phyloP scores from a whole-genome alignment of 2,113 vertebrate species.

The Sander lucioperca region DNA sequence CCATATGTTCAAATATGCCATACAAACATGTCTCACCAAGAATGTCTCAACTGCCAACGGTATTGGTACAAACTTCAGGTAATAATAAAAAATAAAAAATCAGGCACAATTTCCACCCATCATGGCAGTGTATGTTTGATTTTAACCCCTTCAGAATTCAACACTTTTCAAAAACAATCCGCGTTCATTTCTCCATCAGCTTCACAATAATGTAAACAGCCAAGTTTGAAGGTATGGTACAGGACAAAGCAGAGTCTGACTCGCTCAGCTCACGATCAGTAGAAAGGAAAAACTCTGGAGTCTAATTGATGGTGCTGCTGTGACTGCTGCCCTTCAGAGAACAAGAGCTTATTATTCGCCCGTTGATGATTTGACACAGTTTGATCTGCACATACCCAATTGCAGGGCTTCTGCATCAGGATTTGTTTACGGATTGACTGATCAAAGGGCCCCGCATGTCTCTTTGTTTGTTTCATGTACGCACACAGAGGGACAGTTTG shows the following conservation, averaged over 20 bases:
- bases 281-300: slow-evolving; percentile 55
- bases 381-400: slow-evolving; percentile 79
- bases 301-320: slow-evolving; percentile 80
- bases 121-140: slow-evolving; percentile 41
- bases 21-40: neutral
- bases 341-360: slow-evolving; percentile 78
- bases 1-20: slow-evolving; percentile 20
- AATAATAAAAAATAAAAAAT: slow-evolving; percentile 20
- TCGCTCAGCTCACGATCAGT: slow-evolving; percentile 71
- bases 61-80: slow-evolving; percentile 35
- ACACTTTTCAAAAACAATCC: slow-evolving; percentile 41
- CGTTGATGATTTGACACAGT: slow-evolving; percentile 81
- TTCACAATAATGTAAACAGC: slow-evolving; percentile 64
- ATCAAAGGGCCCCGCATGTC: slow-evolving; percentile 81
- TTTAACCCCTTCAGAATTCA: slow-evolving; percentile 47
- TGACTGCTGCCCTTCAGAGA: slow-evolving; percentile 81
- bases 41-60: slow-evolving; percentile 4
- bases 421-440: slow-evolving; percentile 83
- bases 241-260: slow-evolving; percentile 63
- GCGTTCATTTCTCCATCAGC: slow-evolving; percentile 48
- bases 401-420: slow-evolving; percentile 71
- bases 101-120: slow-evolving; percentile 33
- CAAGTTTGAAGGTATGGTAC: slow-evolving; percentile 53
- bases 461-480: slow-evolving; percentile 82
- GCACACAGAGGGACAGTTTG: slow-evolving; percentile 73